Evolutionary conservation across 1,140 invertebrate species (phyloP).

Genomic region (Caenorhabditis brenneri): DNA sequence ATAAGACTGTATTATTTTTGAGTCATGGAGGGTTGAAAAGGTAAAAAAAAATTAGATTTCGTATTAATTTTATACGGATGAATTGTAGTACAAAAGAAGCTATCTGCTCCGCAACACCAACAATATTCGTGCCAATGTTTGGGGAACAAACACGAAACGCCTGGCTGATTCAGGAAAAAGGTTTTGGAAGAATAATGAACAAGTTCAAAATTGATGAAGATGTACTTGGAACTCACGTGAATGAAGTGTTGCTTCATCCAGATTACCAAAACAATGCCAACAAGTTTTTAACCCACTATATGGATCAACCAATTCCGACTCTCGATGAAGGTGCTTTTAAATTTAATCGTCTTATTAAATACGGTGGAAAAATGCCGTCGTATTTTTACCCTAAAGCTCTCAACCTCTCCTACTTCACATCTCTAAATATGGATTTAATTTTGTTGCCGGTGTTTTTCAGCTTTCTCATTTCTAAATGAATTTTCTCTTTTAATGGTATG

Average conservation of each 20-base stretch:
- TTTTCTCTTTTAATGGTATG: background rate
- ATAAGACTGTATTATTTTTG: constrained; percentile 60
- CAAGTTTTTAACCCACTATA: constrained; percentile 1
- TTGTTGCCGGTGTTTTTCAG: background rate
- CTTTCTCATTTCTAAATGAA: background rate
- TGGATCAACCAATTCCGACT: constrained; percentile 36
- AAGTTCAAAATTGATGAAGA: constrained; percentile 17
- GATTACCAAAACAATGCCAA: background rate
- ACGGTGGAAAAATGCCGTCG: background rate
- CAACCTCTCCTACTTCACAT: background rate
- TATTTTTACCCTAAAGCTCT: background rate
- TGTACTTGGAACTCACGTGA: background rate
- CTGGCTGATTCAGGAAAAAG: constrained; percentile 28
- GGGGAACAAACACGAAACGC: constrained; percentile 48
- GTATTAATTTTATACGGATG: too few species aligned
- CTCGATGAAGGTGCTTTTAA: constrained; percentile 18
- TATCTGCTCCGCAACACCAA: constrained; percentile 40
- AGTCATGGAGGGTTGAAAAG: constrained; percentile 67
- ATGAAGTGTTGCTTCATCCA: background rate
- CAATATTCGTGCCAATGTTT: constrained; percentile 49
- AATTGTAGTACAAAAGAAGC: constrained; percentile 46
- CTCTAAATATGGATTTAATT: background rate
- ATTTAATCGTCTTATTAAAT: background rate
- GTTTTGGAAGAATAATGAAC: constrained; percentile 41
- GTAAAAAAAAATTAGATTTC: background rate